Evolutionary conservation across 37 sponge, comb jelly and placozoan species (phyloP), one percentile per base, ranked within the genome.

Genomic region (Tethya wilhelma): DNA sequence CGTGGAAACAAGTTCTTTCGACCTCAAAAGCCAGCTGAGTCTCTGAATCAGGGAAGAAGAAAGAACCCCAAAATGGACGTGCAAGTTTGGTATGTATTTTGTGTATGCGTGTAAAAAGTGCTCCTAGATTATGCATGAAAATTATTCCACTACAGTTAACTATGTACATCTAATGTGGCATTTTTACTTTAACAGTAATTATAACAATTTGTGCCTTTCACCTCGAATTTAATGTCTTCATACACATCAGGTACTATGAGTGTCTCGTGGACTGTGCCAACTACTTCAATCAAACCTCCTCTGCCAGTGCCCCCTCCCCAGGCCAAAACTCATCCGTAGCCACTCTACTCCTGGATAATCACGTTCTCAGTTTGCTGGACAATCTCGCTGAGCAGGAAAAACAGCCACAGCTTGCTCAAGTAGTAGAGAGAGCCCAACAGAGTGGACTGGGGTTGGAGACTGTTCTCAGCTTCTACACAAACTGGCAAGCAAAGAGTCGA

Each of bases 221-320:
- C n/a, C n/a, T n/a, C n/a, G n/a, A n/a, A n/a, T n/a, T n/a, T n/a
- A n/a, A n/a, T n/a, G n/a, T n/a, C n/a, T n/a, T n/a, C n/a, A n/a
- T n/a, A n/a, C n/a, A n/a, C n/a, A n/a, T n/a, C n/a, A 94, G 95
- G 95, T 59, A 64, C 2, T 87, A 84, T 46, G 37, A 79, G 38
- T 36, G 73, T 31, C 73, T 94, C 31, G 75, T 87, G 40, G 90
- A 94, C 75, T 94, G 91, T 90, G 95, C 91, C 29, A 23, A 78
- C 30, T 83, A 94, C 74, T 94, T 80, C 73, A 92, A 71, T 55
- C 58, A 83, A n/a, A 42, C 26, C 56, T 58, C 43, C 34, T 19
- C 67, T 2, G 63, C 38, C 6, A 56, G 38, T n/a, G n/a, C n/a
- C n/a, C n/a, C n/a, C n/a, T n/a, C n/a, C n/a, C n/a, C n/a, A 40